Evolutionary conservation across 2,113 vertebrate genomes (phyloP).

Genomic region (Microcebus griseorufus): DNA sequence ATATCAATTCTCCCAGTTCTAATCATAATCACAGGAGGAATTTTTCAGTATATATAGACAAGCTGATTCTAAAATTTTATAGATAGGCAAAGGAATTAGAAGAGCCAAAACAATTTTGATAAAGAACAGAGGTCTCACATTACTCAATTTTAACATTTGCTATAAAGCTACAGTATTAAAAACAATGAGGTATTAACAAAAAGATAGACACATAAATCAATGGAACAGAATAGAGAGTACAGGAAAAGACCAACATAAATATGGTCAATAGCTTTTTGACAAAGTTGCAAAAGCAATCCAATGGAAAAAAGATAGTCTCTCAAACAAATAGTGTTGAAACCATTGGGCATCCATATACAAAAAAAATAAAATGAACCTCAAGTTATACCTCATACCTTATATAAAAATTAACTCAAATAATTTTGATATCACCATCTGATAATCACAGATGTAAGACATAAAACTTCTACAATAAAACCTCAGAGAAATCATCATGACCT

Average conservation of each 20-base stretch:
- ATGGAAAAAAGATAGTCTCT: background rate
- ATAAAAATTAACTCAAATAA: background rate
- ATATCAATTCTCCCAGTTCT: background rate
- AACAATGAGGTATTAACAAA: background rate
- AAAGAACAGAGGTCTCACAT: background rate
- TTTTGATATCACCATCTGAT: no score
- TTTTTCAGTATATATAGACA: background rate
- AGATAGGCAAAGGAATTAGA: background rate
- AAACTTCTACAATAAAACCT: background rate
- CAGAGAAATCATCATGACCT: background rate
- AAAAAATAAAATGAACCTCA: background rate
- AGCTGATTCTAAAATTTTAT: background rate
- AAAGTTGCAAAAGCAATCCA: background rate
- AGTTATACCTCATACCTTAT: background rate
- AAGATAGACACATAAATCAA: background rate
- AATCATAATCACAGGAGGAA: background rate
- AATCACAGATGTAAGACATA: background rate
- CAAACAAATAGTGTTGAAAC: background rate
- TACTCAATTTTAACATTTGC: background rate
- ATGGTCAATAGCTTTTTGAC: background rate
- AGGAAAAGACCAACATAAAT: background rate
- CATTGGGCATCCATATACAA: background rate
- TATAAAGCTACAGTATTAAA: background rate
- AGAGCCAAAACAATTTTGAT: background rate
- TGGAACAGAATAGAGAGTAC: background rate